These are phyloP conservation scores for Nestor notabilis DNA, from an alignment of 2,113 vertebrate species.

Conservation along the genomic window DNA sequence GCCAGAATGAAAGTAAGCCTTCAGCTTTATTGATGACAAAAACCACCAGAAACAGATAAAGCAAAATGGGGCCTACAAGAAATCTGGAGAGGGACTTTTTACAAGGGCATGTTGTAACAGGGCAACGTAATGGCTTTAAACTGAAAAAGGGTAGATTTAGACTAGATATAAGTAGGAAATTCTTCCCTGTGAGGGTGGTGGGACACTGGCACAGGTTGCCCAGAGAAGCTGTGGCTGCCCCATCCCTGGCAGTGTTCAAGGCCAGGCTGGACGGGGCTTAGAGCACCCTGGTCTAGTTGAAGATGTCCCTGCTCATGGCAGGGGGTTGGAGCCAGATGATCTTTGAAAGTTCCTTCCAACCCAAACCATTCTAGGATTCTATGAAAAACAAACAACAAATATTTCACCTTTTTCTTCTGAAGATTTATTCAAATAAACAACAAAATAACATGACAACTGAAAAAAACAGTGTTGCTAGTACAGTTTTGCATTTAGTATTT, in stretches of 20 bases:
- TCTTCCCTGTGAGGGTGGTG: neutral
- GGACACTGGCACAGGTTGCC: neutral
- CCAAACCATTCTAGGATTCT: neutral
- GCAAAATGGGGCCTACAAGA: neutral
- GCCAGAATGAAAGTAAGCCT: neutral
- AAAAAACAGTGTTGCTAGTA: neutral
- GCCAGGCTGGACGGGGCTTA: neutral
- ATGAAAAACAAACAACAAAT: neutral
- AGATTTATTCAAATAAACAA: conserved; percentile 28
- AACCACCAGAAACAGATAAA: neutral
- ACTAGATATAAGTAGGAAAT: neutral
- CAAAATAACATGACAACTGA: neutral
- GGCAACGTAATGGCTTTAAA: neutral
- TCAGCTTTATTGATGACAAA: neutral
- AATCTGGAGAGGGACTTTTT: neutral
- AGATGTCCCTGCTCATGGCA: neutral
- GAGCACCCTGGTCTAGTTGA: neutral
- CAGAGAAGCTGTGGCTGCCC: neutral
- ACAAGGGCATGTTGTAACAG: neutral
- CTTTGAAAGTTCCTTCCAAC: neutral
- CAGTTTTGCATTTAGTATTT: neutral
- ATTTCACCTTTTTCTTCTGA: conserved; percentile 16
- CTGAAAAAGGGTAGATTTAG: neutral
- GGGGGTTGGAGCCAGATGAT: neutral
- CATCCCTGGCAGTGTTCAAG: neutral